Base-by-base conservation (phyloP, 2,888 invertebrate species). In the Cheilosia soror region DNA sequence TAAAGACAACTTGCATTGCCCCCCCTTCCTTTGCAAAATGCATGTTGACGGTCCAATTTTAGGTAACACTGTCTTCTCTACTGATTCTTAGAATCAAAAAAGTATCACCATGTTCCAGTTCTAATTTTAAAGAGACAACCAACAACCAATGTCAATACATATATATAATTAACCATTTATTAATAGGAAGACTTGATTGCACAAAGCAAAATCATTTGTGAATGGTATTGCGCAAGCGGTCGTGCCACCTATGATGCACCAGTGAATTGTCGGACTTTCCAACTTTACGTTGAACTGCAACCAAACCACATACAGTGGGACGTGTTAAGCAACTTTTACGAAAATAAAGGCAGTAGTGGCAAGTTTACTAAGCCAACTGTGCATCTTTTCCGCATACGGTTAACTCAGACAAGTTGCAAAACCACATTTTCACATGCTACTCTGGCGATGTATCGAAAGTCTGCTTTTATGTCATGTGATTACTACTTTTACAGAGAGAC, bases 361-460 rank as follows among this genome's bases (percentile, higher is more conserved):
- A 85, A 80, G 85, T 85, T 77, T 77, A 85, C 77, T 85, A 13
- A 81, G 72, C 58, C 81, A 81, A 58, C 68, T 65, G 57, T 37
- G 3, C 11, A 37, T 37, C 72, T 85, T 68, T 62, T 77, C 62
- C 63, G 72, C 58, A 71, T 72, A 53, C 9, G 55, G 47, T 13
- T 27, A n/a, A 15, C 31, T 29, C 40, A 4, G 5, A 27, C 20
- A 47, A 7, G 55, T 77, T 77, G 62, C 66, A 83, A 68, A 31
- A 66, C 73, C 57, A 57, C 72, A 53, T 80, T 68, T 47, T 27
- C 53, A 44, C 62, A 37, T 62, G 9, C 55, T 44, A 33, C 6
- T 25, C n/a, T 11, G 9, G 20, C 49, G 25, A 11, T 25, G 27
- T 69, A 42, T 44, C 20, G 6, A 9, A 20, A 20, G 29, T 20